Base-by-base conservation (phyloP, 2,888 invertebrate species). In the Agriopis aurantiaria region DNA sequence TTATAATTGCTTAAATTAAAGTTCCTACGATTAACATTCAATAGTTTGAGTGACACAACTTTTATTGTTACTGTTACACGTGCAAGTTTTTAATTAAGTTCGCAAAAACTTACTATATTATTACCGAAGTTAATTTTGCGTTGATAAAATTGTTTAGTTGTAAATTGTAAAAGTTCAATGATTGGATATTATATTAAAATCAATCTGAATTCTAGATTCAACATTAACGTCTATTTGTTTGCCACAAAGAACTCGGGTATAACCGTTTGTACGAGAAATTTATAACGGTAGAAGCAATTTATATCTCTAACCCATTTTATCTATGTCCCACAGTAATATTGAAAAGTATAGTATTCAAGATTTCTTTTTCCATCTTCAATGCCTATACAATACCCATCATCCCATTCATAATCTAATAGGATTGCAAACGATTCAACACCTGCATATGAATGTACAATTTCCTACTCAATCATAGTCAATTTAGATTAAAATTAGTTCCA, bases 301-400 rank as follows among this genome's bases (percentile, higher is more conserved):
- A n/a, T 40, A 40, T n/a, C 8, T 55, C 10, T 41, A 43, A 8
- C 7, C 33, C 6, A 23, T 12, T 55, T 55, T 9, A 41, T 14
- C 8, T 8, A 55, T 40, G 40, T 41, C 4, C 12, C n/a, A 41
- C 9, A 8, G 33, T 40, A 41, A n/a, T 23, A 58, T 40, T 59
- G 11, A 17, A 40, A 9, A 43, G 45, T 65, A 4, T 8, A 55
- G 40, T 40, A 33, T 33, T 45, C 33, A 58, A 8, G 3, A 43
- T 8, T 40, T 12, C n/a, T 49, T 33, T 46, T 58, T 46, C 11
- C 55, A 65, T 58, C 57, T 41, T 40, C 33, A 11, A 78, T 78
- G 82, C 76, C 80, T 78, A 77, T 67, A 70, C 75, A 80, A 80
- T 81, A 80, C 45, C 14, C 17, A 23, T 58, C 64, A 71, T 79